Percentiles rank a stretch among this genome's conserved stretches.
Conservation (phyloP, 2,113 vertebrate species). For the Oriolus oriolus region DNA sequence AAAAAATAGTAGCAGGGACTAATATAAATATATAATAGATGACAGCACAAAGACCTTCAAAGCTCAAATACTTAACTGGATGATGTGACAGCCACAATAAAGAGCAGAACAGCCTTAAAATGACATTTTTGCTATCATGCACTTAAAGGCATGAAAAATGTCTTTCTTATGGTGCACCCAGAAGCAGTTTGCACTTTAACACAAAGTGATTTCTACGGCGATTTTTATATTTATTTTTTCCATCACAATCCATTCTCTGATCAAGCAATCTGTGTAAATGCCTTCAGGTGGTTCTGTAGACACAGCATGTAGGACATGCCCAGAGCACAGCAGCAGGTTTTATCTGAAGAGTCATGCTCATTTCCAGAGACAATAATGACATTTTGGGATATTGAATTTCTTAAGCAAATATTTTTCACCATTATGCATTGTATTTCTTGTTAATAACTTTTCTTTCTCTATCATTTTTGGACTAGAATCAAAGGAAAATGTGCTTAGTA, state of each 20-base stretch:
- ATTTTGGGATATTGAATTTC: background rate
- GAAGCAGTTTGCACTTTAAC: background rate
- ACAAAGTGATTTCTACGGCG: background rate
- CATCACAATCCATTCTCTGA: background rate
- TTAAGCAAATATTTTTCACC: constrained; percentile 27
- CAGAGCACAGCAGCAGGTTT: constrained; percentile 2
- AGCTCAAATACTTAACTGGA: constrained; percentile 50
- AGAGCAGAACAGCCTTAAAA: constrained; percentile 5
- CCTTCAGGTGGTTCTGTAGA: background rate
- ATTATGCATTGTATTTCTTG: background rate
- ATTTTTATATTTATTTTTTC: constrained; percentile 31
- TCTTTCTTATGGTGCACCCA: background rate
- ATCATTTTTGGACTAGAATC: background rate
- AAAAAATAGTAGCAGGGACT: background rate
- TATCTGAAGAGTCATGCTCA: background rate
- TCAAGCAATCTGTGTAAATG: background rate
- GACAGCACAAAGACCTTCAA: background rate
- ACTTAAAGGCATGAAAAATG: constrained; percentile 31
- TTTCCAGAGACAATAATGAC: constrained; percentile 13
- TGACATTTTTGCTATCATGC: background rate
- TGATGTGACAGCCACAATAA: constrained; percentile 33
- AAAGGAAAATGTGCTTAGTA: background rate
- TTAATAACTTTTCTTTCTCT: background rate
- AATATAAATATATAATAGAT: background rate
- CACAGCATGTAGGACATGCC: background rate